phyloP scores from a whole-genome alignment of 1,140 invertebrate species.

The Ditylenchus dipsaci region DNA sequence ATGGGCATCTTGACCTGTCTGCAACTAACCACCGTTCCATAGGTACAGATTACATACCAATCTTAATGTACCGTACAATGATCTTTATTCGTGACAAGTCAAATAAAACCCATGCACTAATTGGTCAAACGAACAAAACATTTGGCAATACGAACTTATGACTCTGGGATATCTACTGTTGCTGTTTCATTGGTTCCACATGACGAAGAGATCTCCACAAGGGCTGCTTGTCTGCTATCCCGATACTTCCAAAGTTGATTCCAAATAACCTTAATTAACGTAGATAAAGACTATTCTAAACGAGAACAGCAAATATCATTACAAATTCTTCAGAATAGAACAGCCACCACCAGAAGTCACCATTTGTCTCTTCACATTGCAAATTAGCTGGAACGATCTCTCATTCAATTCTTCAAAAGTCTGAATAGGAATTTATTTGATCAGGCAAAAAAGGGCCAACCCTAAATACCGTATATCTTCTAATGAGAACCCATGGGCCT shows the following conservation, averaged over 20 bases:
- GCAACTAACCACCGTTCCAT: no score
- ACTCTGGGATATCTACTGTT: neutral
- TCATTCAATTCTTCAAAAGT: neutral
- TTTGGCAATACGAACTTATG: neutral
- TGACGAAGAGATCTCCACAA: slow-evolving; percentile 15
- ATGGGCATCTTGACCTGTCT: no score
- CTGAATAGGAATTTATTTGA: neutral
- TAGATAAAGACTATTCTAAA: neutral
- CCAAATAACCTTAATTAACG: neutral
- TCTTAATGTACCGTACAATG: no score
- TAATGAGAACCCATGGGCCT: no score
- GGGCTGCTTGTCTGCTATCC: neutral
- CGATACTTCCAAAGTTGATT: neutral
- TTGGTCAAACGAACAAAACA: neutral
- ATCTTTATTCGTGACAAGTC: no score
- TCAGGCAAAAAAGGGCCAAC: neutral
- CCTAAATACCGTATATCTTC: no score
- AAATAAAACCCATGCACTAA: neutral
- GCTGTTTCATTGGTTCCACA: neutral
- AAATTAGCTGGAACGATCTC: neutral
- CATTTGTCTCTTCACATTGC: neutral
- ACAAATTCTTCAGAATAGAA: neutral
- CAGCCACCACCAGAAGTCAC: neutral
- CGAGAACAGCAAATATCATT: neutral
- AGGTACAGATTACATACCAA: no score